phyloP scores from a whole-genome alignment of 2,113 vertebrate species.

The Corvus hawaiiensis region DNA sequence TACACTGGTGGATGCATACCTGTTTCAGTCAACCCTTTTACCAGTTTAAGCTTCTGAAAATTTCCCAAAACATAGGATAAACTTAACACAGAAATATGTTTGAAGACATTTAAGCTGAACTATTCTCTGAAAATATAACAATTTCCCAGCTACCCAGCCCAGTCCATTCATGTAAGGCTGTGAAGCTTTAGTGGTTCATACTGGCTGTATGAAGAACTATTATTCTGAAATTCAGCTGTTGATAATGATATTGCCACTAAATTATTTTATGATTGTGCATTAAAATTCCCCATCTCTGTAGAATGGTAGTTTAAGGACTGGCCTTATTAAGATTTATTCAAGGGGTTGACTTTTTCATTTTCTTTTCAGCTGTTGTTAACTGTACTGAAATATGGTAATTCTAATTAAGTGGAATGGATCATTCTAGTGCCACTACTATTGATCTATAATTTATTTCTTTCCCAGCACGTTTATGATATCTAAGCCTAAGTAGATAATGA shows the following conservation, averaged over 20 bases:
- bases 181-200: neutral
- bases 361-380: constrained; percentile 25
- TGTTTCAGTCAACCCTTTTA: neutral
- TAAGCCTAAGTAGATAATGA: constrained; percentile 46
- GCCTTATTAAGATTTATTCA: neutral
- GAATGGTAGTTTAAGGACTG: neutral
- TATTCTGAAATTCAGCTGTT: neutral
- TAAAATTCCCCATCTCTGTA: neutral
- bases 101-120: neutral
- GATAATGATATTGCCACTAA: neutral
- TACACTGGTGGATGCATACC: accelerated
- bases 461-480: constrained; percentile 54
- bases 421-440: constrained; percentile 62
- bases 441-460: constrained; percentile 72
- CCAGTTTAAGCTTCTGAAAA: neutral
- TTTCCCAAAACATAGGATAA: neutral
- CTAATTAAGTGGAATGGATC: constrained; percentile 69
- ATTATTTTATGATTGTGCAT: neutral
- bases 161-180: neutral
- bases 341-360: neutral
- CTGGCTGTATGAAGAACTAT: neutral
- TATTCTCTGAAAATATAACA: neutral
- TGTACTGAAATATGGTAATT: constrained; percentile 42
- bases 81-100: neutral
- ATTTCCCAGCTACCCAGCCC: neutral